Evolutionary conservation across 2,797 vertebrate species (phyloP).

Genomic region (Microtus agrestis): DNA sequence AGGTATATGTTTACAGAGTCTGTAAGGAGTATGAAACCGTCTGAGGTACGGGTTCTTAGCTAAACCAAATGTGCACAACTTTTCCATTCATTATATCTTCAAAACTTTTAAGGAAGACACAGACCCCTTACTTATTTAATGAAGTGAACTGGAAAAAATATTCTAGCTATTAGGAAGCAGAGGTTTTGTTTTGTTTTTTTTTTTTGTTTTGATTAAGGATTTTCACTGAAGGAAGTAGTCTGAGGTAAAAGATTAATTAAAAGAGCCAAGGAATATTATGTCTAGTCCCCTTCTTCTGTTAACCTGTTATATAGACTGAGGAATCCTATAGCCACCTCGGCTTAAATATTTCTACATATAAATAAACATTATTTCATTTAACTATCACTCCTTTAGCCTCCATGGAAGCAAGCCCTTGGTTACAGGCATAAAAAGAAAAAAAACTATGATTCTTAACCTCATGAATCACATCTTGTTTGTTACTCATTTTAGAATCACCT

Average conservation of each 20-base stretch:
- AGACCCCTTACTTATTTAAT: conserved; percentile 8
- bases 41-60: background rate
- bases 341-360: background rate
- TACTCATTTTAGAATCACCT: background rate
- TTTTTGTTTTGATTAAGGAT: background rate
- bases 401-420: background rate
- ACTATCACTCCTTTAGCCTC: conserved; percentile 1
- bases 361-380: conserved; percentile 1
- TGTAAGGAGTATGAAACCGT: conserved; percentile 34
- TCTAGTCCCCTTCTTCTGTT: background rate
- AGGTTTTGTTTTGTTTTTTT: background rate
- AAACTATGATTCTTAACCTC: background rate
- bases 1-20: background rate
- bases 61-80: background rate
- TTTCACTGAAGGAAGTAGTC: conserved; percentile 13
- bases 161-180: background rate
- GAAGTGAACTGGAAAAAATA: background rate
- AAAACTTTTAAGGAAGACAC: conserved; percentile 43
- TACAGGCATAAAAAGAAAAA: background rate
- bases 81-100: background rate
- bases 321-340: background rate
- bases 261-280: conserved; percentile 31
- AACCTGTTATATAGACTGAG: conserved; percentile 9
- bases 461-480: conserved; percentile 25
- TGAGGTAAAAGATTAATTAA: conserved; percentile 43